Evolutionary conservation across 2,113 vertebrate genomes (phyloP), one percentile per base, ranked within the genome.

Genomic region (Pycnonotus jocosus): DNA sequence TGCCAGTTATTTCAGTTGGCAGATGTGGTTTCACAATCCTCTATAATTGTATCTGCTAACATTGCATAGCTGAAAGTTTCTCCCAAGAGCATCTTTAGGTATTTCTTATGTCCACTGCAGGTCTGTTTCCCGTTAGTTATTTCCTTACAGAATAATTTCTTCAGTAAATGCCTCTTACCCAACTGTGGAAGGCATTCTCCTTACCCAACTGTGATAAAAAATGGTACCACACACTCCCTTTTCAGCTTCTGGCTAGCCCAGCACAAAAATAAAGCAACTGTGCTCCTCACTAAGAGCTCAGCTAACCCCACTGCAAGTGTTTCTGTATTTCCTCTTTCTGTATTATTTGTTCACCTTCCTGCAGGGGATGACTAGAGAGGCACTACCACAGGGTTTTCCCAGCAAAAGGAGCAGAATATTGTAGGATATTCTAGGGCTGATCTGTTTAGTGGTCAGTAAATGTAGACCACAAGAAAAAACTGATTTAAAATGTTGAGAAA

Each of bases 1-100:
- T 96, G 92, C 71, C 94, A 94, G 88, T 93, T 96, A 96, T 96
- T 96, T 94, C 93, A 86, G 79, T 96, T 96, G 93, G 94, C 96
- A 97, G 94, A 96, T 95, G 88, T 60, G 61, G 79, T 71, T 97
- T 95, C 93, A 95, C 94, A 96, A 71, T 92, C 81, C 60, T 92
- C 93, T 95, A 45, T 96, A 95, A 96, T 90, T 88, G 79, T 96
- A 94, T 93, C 85, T 74, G 79, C 79, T 86, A 96, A 71, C 90
- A 42, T 31, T 84, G 92, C 85, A 86, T 93, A 92, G 93, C 60
- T 86, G 45, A 84, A 90, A 93, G 88, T 88, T 92, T 82, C 70
- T 96, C 90, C 92, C 94, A 77, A 86, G 93, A 96, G 90, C 61
- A 33, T 93, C 94, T 88, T 94, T 71, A 86, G 80, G 74, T 78